Base-by-base conservation (phyloP, 2,888 invertebrate genomes). In the Notodonta ziczac region DNA sequence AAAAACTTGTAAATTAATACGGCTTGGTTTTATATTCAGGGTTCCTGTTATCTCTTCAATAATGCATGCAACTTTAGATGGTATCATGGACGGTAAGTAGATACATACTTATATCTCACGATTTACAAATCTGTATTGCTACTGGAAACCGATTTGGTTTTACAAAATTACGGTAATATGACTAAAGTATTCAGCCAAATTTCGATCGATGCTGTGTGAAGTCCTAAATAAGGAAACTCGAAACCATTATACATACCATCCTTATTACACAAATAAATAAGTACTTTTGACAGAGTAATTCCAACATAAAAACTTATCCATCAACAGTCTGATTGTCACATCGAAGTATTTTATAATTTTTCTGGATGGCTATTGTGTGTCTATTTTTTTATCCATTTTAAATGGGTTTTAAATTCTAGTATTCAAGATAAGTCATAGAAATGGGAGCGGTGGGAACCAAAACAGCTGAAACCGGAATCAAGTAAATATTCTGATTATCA, bases 41-140 rank as follows among this genome's bases (percentile, higher is more conserved):
- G 63, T 83, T 83, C 84, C 67, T 67, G 65, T 72, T 72, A 64
- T 72, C 58, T 71, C 2, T 59, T 78, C 57, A 67, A 77, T 78
- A 68, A 78, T 78, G 32, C 52, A 52, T 24, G 35, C 24, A 48
- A 61, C 6, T 14, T 48, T 5, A 8, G 42, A 8, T 8, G 9
- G 9, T 42, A 42, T 1, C 24, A 24, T 24, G 24, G 2, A 24
- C 24, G 0, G 42, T 42, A 42, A 5, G 13, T 46, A 46, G 6
- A 6, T 5, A 35, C 35, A 35, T 35, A 6, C 6, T 5, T 5
- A 46, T 10, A 10, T 13, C 46, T 13, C 46, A 14, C 12, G 13
- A 12, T 53, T 53, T 32, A 35, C 35, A 12, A 42, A 42, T 42
- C 42, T 42, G 42, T 35, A 35, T 24, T 24, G 1, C 2, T 24